Conservation (phyloP, 2,113 vertebrate species). For the Brevimyrus niger region DNA sequence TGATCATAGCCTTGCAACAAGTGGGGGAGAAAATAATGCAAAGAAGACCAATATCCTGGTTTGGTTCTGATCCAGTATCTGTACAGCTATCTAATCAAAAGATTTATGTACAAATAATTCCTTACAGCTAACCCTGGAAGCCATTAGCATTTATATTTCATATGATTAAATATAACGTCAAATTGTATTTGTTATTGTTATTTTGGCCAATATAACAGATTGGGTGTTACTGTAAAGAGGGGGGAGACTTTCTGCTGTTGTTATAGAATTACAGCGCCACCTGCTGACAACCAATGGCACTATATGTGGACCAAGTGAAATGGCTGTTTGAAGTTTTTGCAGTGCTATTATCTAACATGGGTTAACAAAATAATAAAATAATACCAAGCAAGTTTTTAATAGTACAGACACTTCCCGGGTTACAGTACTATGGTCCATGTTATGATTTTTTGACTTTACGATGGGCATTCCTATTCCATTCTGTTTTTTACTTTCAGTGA, state of each 20-base stretch:
- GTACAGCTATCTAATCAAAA: neutral
- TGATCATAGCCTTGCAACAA: neutral
- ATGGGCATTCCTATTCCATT: neutral
- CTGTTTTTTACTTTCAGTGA: neutral
- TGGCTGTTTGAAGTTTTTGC: neutral
- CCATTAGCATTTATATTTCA: neutral
- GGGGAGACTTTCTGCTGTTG: neutral
- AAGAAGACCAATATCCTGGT: neutral
- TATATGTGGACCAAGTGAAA: neutral
- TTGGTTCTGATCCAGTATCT: neutral
- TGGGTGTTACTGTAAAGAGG: neutral
- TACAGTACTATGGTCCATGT: neutral
- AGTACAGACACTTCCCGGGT: neutral
- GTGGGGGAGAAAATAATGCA: neutral
- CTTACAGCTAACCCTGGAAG: too few species aligned
- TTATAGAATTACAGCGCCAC: conserved; percentile 7
- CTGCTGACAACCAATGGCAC: neutral
- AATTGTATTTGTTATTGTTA: neutral
- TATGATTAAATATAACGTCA: neutral
- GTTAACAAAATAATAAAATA: neutral
- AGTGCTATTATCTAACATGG: neutral
- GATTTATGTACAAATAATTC: neutral
- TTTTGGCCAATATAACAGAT: neutral
- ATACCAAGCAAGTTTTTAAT: neutral
- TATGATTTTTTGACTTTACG: neutral